phyloP scores from a whole-genome alignment of 2,888 invertebrate species.

The Melangyna quadrimaculata region DNA sequence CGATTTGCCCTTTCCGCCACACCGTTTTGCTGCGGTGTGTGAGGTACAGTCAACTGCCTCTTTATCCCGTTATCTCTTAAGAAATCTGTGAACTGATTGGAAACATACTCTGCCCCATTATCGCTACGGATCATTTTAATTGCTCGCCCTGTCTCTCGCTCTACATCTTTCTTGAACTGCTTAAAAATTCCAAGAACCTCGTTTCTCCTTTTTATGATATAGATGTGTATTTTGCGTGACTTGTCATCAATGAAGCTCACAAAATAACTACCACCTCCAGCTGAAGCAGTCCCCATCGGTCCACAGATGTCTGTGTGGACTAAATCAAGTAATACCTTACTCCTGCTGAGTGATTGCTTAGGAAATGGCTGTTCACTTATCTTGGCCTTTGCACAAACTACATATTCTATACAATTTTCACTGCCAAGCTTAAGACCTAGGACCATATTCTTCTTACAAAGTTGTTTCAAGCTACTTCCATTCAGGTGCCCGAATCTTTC shows the following conservation, averaged over 20 bases:
- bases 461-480: neutral
- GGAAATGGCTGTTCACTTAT: neutral
- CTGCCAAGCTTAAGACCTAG: neutral
- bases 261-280: no score
- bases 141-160: neutral
- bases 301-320: slow-evolving; percentile 5
- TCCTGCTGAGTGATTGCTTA: neutral
- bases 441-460: neutral
- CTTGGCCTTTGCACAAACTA: neutral
- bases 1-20: no score
- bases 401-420: neutral
- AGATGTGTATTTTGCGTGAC: no score
- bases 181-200: neutral
- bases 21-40: neutral
- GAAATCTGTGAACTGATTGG: neutral
- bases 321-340: neutral
- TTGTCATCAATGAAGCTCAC: no score
- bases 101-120: neutral
- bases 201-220: no score
- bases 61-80: neutral
- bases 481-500: neutral
- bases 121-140: neutral
- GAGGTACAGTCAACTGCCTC: neutral
- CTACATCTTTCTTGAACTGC: neutral
- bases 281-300: no score